These are phyloP conservation scores for Phalanger gymnotis DNA, from an alignment of 2,797 vertebrate species.

Conservation along the genomic window DNA sequence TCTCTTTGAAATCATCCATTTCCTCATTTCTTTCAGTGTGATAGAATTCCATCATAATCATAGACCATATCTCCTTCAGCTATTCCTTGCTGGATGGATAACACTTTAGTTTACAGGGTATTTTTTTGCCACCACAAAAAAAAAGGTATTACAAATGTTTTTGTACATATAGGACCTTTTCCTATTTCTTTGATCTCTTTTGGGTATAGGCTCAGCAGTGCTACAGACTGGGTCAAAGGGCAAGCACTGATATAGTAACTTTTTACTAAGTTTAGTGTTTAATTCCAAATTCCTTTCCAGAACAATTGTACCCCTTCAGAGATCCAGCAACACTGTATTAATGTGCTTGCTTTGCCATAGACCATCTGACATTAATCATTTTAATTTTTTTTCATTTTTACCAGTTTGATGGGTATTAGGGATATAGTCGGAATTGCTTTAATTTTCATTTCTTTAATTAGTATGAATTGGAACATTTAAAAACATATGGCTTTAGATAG, in stretches of 20 bases:
- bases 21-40: background rate
- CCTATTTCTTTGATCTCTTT: background rate
- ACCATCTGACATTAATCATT: background rate
- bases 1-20: background rate
- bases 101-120: background rate
- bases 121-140: background rate
- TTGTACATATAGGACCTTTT: background rate
- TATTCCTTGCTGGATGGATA: background rate
- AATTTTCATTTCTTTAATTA: background rate
- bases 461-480: background rate
- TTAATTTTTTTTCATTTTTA: background rate
- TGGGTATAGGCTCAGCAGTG: background rate
- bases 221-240: background rate
- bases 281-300: background rate
- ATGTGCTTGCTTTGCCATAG: background rate
- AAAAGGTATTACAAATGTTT: background rate
- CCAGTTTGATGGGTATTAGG: background rate
- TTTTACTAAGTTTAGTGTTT: background rate
- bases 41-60: background rate
- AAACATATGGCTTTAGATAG: background rate
- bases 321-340: background rate
- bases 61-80: background rate
- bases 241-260: background rate
- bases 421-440: background rate
- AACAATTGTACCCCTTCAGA: background rate